These are phyloP conservation scores for Dioctria linearis DNA, from an alignment of 2,888 invertebrate genomes.

Conservation along the genomic window DNA sequence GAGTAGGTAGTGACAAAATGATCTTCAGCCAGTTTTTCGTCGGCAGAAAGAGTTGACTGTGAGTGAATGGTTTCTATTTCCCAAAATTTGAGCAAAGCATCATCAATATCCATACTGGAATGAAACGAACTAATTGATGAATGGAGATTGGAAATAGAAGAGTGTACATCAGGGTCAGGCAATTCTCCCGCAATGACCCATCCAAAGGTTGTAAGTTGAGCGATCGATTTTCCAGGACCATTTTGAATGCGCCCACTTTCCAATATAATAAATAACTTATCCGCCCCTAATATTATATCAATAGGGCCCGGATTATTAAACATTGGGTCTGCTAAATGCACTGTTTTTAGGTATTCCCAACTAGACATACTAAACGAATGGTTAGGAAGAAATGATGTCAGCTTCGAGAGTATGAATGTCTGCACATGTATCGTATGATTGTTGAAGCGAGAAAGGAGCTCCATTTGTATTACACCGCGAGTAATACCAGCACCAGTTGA, in stretches of 20 bases:
- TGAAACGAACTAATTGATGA: not conserved
- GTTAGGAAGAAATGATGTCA: too few species aligned
- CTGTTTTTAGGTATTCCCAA: not conserved
- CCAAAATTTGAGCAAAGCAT: slow-evolving; percentile 1
- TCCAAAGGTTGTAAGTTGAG: not conserved
- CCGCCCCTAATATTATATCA: slow-evolving; percentile 25
- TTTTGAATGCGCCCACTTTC: not conserved
- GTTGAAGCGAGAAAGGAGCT: too few species aligned
- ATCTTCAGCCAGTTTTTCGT: not conserved
- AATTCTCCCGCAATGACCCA: not conserved
- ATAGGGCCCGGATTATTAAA: not conserved
- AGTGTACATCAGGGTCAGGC: not conserved
- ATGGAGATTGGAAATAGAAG: not conserved
- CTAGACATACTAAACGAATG: too few species aligned
- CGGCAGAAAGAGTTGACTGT: not conserved
- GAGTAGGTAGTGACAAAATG: not conserved
- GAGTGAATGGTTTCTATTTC: slow-evolving; percentile 5
- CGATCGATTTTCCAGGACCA: not conserved
- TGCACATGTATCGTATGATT: too few species aligned
- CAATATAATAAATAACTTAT: not conserved
- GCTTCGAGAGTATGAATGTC: too few species aligned
- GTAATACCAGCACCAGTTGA: too few species aligned
- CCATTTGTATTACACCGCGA: too few species aligned
- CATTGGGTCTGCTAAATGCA: slow-evolving; percentile 14
- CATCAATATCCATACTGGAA: not conserved